Evolutionary conservation across 2,113 vertebrate species (phyloP).

Genomic region (Pluvianellus socialis): DNA sequence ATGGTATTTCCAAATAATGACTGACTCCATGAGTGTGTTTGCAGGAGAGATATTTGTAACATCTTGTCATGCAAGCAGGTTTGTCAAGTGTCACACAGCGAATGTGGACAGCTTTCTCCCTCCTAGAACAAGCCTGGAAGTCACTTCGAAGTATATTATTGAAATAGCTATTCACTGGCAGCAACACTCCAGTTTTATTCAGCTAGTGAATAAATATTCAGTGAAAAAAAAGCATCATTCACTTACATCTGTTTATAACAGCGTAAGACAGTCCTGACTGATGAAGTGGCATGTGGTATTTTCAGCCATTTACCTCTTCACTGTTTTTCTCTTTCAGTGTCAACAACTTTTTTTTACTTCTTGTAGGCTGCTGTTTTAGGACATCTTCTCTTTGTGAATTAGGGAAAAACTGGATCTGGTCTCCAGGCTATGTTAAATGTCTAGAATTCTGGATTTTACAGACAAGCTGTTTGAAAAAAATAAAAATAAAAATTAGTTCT

Average conservation of each 20-base stretch:
- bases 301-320: not conserved
- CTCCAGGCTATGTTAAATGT: not conserved
- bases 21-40: not conserved
- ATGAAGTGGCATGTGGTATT: not conserved
- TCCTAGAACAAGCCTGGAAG: not conserved
- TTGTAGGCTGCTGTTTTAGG: not conserved
- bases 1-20: not conserved
- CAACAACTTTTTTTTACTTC: not conserved
- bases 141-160: not conserved
- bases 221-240: not conserved
- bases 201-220: not conserved
- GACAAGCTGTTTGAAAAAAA: not conserved
- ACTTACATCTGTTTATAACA: constrained; percentile 5
- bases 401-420: not conserved
- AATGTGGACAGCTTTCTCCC: not conserved
- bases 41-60: not conserved
- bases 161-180: not conserved
- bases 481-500: not conserved
- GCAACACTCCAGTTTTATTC: not conserved
- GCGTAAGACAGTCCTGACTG: not conserved
- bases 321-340: not conserved
- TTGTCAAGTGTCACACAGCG: not conserved
- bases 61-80: not conserved
- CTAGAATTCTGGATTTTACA: not conserved
- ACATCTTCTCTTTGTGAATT: not conserved